Evolutionary conservation across 2,797 vertebrate genomes (phyloP).

Genomic region (Neostethus bicornis): DNA sequence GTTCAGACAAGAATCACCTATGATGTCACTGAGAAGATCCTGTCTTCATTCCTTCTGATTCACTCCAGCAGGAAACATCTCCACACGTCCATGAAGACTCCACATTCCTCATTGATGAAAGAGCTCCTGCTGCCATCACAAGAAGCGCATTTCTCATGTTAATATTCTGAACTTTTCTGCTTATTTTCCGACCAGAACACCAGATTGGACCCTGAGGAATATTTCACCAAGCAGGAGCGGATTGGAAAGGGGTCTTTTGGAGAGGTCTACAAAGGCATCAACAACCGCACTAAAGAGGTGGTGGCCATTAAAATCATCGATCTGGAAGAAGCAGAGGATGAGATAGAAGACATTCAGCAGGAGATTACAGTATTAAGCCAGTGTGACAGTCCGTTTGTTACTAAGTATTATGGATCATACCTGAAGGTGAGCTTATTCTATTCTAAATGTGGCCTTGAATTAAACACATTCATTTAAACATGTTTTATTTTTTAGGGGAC

Average conservation of each 20-base stretch:
- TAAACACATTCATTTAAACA: background rate
- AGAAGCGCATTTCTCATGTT: too few species aligned
- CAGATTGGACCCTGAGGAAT: conserved; percentile 94
- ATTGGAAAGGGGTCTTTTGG: conserved; percentile 98
- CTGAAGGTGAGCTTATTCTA: conserved; percentile 87
- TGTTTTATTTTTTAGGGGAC: conserved; percentile 82
- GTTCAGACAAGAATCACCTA: too few species aligned
- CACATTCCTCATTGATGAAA: too few species aligned
- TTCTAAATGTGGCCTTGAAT: background rate
- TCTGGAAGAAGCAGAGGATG: conserved; percentile 97
- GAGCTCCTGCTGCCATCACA: too few species aligned
- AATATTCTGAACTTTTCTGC: too few species aligned
- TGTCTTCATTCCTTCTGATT: too few species aligned
- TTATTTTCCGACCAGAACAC: conserved; percentile 88
- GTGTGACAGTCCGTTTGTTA: conserved; percentile 97
- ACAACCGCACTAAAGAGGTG: conserved; percentile 96
- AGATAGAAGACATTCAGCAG: too few species aligned
- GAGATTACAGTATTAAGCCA: conserved; percentile 99
- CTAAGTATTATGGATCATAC: conserved; percentile 98
- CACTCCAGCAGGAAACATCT: too few species aligned
- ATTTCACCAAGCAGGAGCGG: conserved; percentile 97
- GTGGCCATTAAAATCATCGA: conserved; percentile 99
- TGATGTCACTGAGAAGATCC: too few species aligned
- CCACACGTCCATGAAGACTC: too few species aligned
- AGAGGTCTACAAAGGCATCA: conserved; percentile 98